Evolutionary conservation across 1,140 invertebrate species (phyloP).

Genomic region (Diorhabda carinulata): DNA sequence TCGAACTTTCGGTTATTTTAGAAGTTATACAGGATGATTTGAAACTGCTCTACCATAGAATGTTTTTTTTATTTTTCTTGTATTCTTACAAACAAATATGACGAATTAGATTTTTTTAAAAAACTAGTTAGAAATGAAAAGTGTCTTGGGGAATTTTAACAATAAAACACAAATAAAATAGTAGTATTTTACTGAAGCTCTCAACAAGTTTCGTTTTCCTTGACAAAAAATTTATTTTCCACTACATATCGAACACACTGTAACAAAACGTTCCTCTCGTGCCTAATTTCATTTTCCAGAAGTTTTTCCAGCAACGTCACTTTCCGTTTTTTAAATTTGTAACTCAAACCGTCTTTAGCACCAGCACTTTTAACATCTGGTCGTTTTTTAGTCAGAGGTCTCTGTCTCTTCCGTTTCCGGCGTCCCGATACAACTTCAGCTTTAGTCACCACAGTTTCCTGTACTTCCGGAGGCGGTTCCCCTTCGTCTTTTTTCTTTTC

Average conservation of each 20-base stretch:
- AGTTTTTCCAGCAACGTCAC: conserved; percentile 56
- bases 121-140: no score
- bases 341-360: conserved; percentile 23
- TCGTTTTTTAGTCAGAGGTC: conserved; percentile 12
- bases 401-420: conserved; percentile 24
- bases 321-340: conserved; percentile 31
- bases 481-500: conserved; percentile 33
- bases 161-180: no score
- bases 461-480: conserved; percentile 10
- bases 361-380: conserved; percentile 20
- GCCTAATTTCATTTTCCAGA: conserved; percentile 58
- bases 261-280: conserved; percentile 70
- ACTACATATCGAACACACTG: conserved; percentile 71
- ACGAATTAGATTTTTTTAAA: no score
- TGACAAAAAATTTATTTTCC: conserved; percentile 65
- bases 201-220: neutral
- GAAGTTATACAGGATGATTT: no score
- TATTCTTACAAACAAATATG: no score
- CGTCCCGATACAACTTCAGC: conserved; percentile 4
- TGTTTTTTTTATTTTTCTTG: no score
- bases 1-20: no score
- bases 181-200: no score
- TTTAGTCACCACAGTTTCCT: conserved; percentile 5
- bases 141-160: no score
- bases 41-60: no score